Percentiles rank a stretch among this genome's conserved stretches.
Conservation (phyloP, 2,113 vertebrate species). For the Etheostoma spectabile region DNA sequence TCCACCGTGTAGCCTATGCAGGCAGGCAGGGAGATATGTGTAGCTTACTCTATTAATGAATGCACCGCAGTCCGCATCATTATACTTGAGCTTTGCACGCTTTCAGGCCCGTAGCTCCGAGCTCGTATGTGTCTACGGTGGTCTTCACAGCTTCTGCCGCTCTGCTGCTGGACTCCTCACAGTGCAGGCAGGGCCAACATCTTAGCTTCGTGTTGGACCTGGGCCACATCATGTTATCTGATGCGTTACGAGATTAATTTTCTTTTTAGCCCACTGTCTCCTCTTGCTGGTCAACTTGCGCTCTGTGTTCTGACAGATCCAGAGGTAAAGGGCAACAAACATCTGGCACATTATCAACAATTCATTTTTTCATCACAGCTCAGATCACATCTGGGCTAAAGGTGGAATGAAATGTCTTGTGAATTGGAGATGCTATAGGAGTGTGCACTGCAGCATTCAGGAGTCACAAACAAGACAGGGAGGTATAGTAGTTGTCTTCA, state of each 20-base stretch:
- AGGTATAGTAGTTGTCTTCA: conserved; percentile 28
- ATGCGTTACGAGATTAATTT: conserved; percentile 35
- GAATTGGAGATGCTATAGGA: conserved; percentile 41
- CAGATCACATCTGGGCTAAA: conserved; percentile 53
- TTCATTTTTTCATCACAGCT: conserved; percentile 41
- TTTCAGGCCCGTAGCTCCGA: conserved; percentile 29
- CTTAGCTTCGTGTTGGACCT: conserved; percentile 61
- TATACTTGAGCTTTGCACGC: conserved; percentile 61
- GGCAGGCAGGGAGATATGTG: conserved; percentile 72
- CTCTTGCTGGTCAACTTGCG: conserved; percentile 28
- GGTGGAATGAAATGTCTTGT: conserved; percentile 37
- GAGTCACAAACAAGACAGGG: conserved; percentile 25
- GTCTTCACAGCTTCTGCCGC: conserved; percentile 37
- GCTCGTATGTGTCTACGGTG: conserved; percentile 36
- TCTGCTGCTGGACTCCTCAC: conserved; percentile 31
- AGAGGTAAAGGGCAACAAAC: conserved; percentile 51
- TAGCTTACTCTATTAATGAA: conserved; percentile 74
- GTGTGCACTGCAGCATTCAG: conserved; percentile 68
- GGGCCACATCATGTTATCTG: conserved; percentile 62
- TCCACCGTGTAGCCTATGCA: conserved; percentile 74
- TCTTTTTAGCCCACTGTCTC: conserved; percentile 24
- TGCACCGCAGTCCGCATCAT: conserved; percentile 82
- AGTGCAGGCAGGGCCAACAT: conserved; percentile 51
- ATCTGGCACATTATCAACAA: conserved; percentile 54
- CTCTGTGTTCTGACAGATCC: conserved; percentile 29